Percentiles rank a stretch among this genome's conserved stretches.
phyloP scores from a whole-genome alignment of 1,140 invertebrate species.

The Eriosoma lanigerum region DNA sequence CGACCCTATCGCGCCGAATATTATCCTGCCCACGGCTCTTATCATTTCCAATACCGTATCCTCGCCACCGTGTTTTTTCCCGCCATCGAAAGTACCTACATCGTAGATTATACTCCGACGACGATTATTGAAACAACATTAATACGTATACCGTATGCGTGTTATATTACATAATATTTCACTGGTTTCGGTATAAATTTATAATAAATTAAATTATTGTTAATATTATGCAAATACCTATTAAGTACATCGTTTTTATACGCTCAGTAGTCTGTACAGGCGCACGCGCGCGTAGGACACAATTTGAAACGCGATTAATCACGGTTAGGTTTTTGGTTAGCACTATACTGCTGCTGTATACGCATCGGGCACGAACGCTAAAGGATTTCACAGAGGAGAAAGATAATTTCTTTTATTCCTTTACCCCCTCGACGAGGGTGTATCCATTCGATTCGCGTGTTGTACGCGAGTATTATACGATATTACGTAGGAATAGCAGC shows the following conservation, averaged over 20 bases:
- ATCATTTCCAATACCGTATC: neutral
- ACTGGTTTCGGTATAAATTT: too few relatives aligned
- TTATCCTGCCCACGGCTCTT: neutral
- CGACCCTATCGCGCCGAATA: neutral
- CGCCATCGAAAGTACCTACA: too few relatives aligned
- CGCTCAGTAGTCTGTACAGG: too few relatives aligned
- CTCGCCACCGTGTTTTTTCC: neutral
- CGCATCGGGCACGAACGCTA: neutral
- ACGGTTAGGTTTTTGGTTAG: neutral
- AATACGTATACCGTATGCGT: neutral
- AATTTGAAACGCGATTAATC: neutral
- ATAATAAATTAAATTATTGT: too few relatives aligned
- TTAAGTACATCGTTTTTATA: too few relatives aligned
- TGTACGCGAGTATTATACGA: neutral
- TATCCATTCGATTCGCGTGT: constrained; percentile 7
- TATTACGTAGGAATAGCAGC: neutral
- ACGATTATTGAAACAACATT: neutral
- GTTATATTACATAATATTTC: too few relatives aligned
- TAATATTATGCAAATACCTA: too few relatives aligned
- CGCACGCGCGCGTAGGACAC: too few relatives aligned
- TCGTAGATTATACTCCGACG: constrained; percentile 31
- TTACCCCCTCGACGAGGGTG: neutral
- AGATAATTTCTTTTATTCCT: neutral
- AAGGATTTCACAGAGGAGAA: neutral
- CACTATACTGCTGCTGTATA: too few relatives aligned